Conservation (phyloP, 2,797 vertebrate species). For the Denticeps clupeoides region DNA sequence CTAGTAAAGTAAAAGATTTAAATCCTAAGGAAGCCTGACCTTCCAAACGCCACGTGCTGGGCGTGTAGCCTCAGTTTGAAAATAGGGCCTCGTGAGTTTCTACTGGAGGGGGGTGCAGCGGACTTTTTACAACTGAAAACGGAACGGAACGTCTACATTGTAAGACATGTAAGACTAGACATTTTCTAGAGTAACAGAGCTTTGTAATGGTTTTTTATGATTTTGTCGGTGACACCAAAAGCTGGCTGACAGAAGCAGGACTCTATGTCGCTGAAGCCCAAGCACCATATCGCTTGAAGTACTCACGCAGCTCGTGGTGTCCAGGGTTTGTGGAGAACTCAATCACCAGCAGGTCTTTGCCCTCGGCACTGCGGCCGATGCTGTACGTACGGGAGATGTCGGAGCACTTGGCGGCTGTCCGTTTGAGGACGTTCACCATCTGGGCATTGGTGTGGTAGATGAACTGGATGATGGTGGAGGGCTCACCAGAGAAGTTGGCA, state of each 20-base stretch:
- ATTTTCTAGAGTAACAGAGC: background rate
- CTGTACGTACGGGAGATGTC: constrained; percentile 82
- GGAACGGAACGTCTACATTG: background rate
- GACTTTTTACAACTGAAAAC: too few relatives aligned
- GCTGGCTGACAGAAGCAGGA: background rate
- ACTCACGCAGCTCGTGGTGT: constrained; percentile 82
- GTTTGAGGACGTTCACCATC: constrained; percentile 78
- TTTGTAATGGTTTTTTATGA: background rate
- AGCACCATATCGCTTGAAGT: background rate
- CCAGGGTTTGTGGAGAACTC: constrained; percentile 87
- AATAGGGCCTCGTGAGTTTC: background rate
- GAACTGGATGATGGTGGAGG: constrained; percentile 76
- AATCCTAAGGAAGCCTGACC: too few relatives aligned
- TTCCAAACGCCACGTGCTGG: too few relatives aligned
- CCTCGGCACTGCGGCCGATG: constrained; percentile 86
- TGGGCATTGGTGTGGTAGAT: constrained; percentile 75
- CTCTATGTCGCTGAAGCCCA: background rate
- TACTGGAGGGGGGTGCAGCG: too few relatives aligned
- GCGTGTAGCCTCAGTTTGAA: too few relatives aligned
- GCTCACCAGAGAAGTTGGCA: constrained; percentile 52
- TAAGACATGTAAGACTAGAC: too few relatives aligned
- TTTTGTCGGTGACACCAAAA: background rate
- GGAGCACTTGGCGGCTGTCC: constrained; percentile 75
- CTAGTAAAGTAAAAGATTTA: too few relatives aligned
- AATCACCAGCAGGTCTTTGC: constrained; percentile 82